Base-by-base conservation (phyloP, 2,888 invertebrate species). In the Metallyticus violacea region DNA sequence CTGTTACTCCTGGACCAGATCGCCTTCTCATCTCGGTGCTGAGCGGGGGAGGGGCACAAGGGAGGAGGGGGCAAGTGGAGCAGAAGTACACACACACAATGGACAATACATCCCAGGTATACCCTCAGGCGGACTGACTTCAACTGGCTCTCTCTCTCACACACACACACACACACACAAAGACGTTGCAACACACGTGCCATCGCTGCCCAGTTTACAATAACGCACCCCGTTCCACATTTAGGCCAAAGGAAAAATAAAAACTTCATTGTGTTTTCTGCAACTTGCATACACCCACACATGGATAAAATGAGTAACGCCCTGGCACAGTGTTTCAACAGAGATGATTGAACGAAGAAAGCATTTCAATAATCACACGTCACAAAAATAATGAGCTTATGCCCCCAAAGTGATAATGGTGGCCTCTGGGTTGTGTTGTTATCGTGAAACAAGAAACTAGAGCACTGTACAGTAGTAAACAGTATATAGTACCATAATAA, bases 71-170 rank as follows among this genome's bases (percentile, higher is more conserved):
- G 27, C 7, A 25, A 77, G 77, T n/a, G 77, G 29, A 29, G 25
- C 77, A 83, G n/a, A n/a, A 77, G 83, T 76, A 77, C 81, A 85
- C 81, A 78, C 62, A 85, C 85, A 87, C 87, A 87, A 85, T 85
- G 85, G 85, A 87, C 87, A 87, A 87, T 87, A 85, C 87, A 85
- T 87, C 79, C 85, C 78, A 85, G 62, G 27, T 79, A 15, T 30
- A 79, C 85, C 86, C 26, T 15, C 26, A 27, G 83, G 77, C 28
- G 9, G 0, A 28, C 28, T 77, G 83, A 77, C 29, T 81, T n/a
- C 81, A 81, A n/a, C 29, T 22, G 2, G 7, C 9, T 9, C n/a
- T n/a, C n/a, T n/a, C n/a, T n/a, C n/a, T n/a, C n/a, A n/a, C n/a
- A 25, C 26, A 3, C 79, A 7, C 27, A 5, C 28, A 7, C 30